Percentiles rank a stretch among this genome's conserved stretches.
Conservation (phyloP, 35 echinoderm and acorn worm species). For the Ptychodera flava region DNA sequence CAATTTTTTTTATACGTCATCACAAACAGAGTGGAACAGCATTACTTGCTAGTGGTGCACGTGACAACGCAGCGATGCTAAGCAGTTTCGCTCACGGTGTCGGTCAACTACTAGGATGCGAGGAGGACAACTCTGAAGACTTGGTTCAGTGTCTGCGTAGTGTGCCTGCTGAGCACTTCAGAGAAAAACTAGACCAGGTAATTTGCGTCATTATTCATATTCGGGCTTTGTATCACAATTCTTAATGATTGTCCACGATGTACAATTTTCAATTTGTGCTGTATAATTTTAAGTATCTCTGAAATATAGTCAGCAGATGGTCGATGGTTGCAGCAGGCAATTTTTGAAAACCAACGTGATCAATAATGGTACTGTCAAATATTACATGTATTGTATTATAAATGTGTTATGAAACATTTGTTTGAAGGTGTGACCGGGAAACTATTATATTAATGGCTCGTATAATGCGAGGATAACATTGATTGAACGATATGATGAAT, state of each 20-base stretch:
- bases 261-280: no score
- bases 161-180: not conserved
- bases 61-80: not conserved
- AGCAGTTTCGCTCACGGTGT: not conserved
- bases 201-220: not conserved
- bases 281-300: not conserved
- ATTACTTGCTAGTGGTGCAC: not conserved
- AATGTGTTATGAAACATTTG: no score
- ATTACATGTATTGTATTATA: no score
- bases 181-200: not conserved
- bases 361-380: no score
- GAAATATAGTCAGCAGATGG: no score
- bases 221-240: not conserved
- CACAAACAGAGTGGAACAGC: not conserved
- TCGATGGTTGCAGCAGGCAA: no score
- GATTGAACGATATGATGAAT: no score
- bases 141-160: not conserved
- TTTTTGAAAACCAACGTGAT: no score
- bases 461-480: no score
- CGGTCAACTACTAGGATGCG: not conserved
- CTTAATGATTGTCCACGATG: not conserved
- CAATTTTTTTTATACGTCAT: no score
- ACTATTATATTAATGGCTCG: no score
- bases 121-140: not conserved
- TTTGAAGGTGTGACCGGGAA: no score